phyloP scores from a whole-genome alignment of 2,888 invertebrate species.

The Globia sparganii region DNA sequence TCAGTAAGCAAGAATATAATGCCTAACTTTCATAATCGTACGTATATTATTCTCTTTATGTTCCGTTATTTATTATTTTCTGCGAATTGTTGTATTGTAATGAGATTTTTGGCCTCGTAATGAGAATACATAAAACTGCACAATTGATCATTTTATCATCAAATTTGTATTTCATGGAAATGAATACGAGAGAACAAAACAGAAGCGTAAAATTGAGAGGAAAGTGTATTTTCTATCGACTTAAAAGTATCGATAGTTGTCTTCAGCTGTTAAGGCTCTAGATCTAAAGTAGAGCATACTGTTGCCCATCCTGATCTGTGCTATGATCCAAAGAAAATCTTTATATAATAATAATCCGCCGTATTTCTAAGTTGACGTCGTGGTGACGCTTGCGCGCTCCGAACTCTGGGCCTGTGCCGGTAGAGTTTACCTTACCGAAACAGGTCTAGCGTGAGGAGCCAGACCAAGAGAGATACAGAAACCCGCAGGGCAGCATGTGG shows the following conservation, averaged over 20 bases:
- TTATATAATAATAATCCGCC: too few relatives aligned
- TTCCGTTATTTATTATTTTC: conserved; percentile 42
- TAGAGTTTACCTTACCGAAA: too few relatives aligned
- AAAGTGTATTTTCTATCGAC: background rate
- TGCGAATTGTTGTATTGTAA: conserved; percentile 10
- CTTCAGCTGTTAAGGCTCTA: background rate
- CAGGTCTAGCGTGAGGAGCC: too few relatives aligned
- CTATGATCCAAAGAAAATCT: background rate
- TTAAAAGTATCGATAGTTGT: background rate
- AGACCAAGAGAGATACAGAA: too few relatives aligned
- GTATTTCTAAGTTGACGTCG: too few relatives aligned
- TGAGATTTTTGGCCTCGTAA: conserved; percentile 15
- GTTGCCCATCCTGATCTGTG: background rate
- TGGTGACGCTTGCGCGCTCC: too few relatives aligned
- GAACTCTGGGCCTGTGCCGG: too few relatives aligned
- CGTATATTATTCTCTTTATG: conserved; percentile 35
- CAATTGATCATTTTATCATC: background rate
- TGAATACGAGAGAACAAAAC: background rate
- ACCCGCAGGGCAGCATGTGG: too few relatives aligned
- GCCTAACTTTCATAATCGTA: conserved; percentile 32
- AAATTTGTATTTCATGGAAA: background rate
- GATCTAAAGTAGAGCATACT: background rate
- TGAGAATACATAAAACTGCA: background rate
- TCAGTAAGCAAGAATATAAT: conserved; percentile 42
- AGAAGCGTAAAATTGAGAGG: background rate